phyloP scores from a whole-genome alignment of 2,888 invertebrate species.

The Chaitophorus viminalis region DNA sequence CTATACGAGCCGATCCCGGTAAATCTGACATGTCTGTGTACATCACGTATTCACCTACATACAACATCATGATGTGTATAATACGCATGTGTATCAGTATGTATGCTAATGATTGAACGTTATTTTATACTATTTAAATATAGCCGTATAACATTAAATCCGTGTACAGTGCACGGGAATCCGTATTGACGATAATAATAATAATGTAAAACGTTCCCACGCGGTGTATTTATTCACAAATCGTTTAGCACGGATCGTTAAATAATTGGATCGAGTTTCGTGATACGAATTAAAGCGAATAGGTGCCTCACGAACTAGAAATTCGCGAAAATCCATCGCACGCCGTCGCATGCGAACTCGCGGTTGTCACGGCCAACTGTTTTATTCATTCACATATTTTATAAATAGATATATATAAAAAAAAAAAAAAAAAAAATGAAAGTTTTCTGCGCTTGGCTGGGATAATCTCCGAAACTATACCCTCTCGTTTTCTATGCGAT shows the following conservation, averaged over 20 bases:
- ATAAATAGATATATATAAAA: no score
- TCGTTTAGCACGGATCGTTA: conserved; percentile 36
- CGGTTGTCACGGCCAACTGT: neutral
- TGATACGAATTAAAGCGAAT: conserved; percentile 20
- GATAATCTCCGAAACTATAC: no score
- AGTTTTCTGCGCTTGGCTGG: no score
- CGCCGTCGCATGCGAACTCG: neutral
- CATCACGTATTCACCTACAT: no score
- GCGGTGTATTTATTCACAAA: neutral
- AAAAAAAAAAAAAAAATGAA: no score
- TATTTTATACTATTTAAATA: neutral
- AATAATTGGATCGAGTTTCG: conserved; percentile 51
- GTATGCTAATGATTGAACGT: neutral
- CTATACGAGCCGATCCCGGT: no score
- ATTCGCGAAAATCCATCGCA: neutral
- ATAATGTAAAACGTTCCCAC: conserved; percentile 35
- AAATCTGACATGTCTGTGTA: no score
- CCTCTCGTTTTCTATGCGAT: neutral
- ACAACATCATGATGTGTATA: no score
- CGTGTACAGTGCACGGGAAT: neutral
- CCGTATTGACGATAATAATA: conserved; percentile 1
- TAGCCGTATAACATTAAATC: neutral
- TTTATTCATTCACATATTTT: no score
- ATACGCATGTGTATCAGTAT: no score
- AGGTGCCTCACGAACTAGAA: conserved; percentile 32